Base-by-base conservation (phyloP, 1,140 invertebrate species). In the Melanaphis sacchari region DNA sequence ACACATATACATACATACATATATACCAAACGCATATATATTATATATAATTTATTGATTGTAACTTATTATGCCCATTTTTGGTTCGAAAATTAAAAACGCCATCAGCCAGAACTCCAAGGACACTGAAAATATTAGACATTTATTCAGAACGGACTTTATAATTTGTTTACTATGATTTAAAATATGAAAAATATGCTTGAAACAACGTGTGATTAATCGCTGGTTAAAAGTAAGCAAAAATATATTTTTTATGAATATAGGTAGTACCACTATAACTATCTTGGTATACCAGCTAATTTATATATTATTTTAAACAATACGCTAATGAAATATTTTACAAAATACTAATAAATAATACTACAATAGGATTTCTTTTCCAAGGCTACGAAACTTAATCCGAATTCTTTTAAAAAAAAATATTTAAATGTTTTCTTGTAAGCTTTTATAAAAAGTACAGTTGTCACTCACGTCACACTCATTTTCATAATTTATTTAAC, bases 21-120 rank as follows among this genome's bases (percentile, higher is more conserved):
- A 66, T n/a, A 59, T 49, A 49, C 49, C 49, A 52, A 1, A 52
- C 22, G 3, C 15, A 81, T 11, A 11, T 24, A 40, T 40, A n/a
- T 24, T 40, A n/a, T 24, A n/a, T 24, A 52, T 36, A 36, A 52
- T 89, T 52, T 89, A 89, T 89, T 52, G 87, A 89, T 89, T 52
- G 43, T 52, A 52, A 49, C 49, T 52, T 52, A 89, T 89, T 89
- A 89, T 89, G 87, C n/a, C 87, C 87, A 89, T 89, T 52, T 89
- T 89, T 89, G 87, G 87, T 52, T 89, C 87, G 87, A 89, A 89
- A 89, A 89, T 89, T 89, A 89, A 49, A 52, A n/a, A 89, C 46
- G 87, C 46, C 46, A 38, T 89, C 38, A 38, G 21, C 46, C 46
- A 87, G 46, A 89, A 36, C n/a, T 11, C 24, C 87, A 89, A 89